Conservation (phyloP, 2,888 invertebrate genomes). For the Bombylius discolor region DNA sequence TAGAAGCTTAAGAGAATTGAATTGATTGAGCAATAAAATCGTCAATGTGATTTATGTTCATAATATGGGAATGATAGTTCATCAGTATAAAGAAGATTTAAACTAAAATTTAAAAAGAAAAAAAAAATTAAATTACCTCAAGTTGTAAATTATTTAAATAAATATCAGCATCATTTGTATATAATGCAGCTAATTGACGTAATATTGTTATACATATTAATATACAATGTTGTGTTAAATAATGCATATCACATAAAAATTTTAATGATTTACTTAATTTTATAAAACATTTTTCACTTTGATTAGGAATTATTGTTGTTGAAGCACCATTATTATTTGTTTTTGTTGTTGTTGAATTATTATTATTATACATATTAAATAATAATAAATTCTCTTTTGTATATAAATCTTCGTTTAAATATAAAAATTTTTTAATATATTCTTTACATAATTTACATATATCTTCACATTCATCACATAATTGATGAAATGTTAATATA, state of each 20-base stretch:
- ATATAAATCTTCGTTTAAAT: conserved; percentile 24
- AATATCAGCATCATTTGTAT: conserved; percentile 37
- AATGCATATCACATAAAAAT: conserved; percentile 49
- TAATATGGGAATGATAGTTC: too few relatives aligned
- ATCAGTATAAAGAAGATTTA: too few relatives aligned
- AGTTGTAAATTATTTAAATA: conserved; percentile 22
- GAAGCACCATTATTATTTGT: conserved; percentile 14
- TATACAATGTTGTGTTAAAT: conserved; percentile 56
- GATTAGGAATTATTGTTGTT: conserved; percentile 17
- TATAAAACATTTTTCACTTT: conserved; percentile 17
- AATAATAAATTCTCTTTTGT: background rate
- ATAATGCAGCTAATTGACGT: conserved; percentile 60
- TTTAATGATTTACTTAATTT: conserved; percentile 44
- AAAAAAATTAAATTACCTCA: conserved; percentile 15
- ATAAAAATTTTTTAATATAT: conserved; percentile 39
- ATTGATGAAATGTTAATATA: conserved; percentile 61
- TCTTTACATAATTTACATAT: conserved; percentile 54
- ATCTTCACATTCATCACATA: conserved; percentile 62
- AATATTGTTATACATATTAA: conserved; percentile 58
- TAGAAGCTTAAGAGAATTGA: too few relatives aligned
- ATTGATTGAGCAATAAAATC: too few relatives aligned
- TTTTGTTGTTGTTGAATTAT: background rate
- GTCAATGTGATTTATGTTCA: too few relatives aligned
- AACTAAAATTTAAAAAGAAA: background rate
- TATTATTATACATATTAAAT: background rate